Base-by-base conservation (phyloP, 2,797 vertebrate genomes). In the Pangasius larnaudii region DNA sequence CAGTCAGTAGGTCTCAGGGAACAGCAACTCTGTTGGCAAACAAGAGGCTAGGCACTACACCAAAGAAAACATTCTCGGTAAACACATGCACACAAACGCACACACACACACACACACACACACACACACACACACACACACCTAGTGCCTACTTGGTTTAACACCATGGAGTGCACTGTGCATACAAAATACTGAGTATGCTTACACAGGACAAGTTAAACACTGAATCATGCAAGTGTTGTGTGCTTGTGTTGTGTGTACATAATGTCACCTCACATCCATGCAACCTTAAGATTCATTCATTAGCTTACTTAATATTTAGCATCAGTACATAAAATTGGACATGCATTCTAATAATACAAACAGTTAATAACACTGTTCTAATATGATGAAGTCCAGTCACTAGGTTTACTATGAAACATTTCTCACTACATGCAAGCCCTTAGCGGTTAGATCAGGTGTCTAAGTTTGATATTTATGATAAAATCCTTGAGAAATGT, bases 51-150 rank as follows among this genome's bases (percentile, higher is more conserved):
- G 36, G 87, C n/a, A 42, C 30, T 9, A 81, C 30, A 86, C 77
- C 84, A 79, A 59, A 84, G 30, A 74, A 53, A 79, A 80, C 22
- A 13, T 36, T 65, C 53, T 72, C 42, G 13, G 30, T 84, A 67
- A 85, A 88, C 74, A 88, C 82, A 85, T 27, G 36, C 33, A 56
- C 6, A 71, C 49, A 77, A 30, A 53, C 79, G 72, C 53, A 27
- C 9, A 58, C 22, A 71, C 27, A 81, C 61, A 77, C 56, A 65
- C 69, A 27, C 53, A 49, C 9, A 69, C 22, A 71, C 27, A 81
- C 61, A 77, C 56, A 67, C 69, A 39, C 13, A 27, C 53, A 49
- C 9, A 69, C 22, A 71, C 27, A 81, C 61, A 77, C 56, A 67
- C 69, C 33, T 18, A 58, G 27, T 46, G 67, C 65, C 16, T 30